Evolutionary conservation across 2,113 vertebrate genomes (phyloP), one percentile per base, ranked within the genome.

Genomic region (Calidris pygmaea): DNA sequence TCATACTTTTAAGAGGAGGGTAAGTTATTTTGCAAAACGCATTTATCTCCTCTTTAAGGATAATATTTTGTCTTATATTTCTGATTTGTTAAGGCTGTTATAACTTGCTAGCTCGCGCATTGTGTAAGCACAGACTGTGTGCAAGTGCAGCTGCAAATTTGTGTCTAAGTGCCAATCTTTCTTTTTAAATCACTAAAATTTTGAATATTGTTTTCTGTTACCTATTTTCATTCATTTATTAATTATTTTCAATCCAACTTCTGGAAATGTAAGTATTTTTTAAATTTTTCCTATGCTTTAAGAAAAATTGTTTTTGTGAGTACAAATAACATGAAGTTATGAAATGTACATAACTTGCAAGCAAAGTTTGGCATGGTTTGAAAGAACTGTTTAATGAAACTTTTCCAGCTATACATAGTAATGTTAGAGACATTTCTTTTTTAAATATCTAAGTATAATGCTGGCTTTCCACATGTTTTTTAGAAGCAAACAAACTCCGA

Each of bases 301-400:
- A 90, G 95, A 80, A 62, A 63, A 91, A 70, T 90, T 91, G 80
- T 96, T 95, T 94, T 96, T 58, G 50, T 59, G 11, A 96, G 55
- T 75, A 70, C 45, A 72, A 83, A 85, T 84, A 95, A 88, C 14
- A n/a, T 87, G 78, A 95, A 96, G 58, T 84, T 95, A 94, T n/a
- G 59, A 92, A 87, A 96, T 84, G 77, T 74, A 35, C 26, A 27
- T 90, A 95, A 90, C 77, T 83, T 96, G 41, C 66, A 96, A 95
- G 75, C 58, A 62, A 98, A 97, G 95, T 98, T 97, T 97, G 93
- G 77, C 85, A 59, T 90, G 52, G 32, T 84, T 95, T 94, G 85
- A 96, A 95, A 96, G 88, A 92, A 74, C 15, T 62, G 84, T 93
- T 96, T 92, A 85, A 67, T 83, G 70, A 95, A 95, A 97, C 81